Conservation (phyloP, 2,113 vertebrate species). For the Pterocles gutturalis region DNA sequence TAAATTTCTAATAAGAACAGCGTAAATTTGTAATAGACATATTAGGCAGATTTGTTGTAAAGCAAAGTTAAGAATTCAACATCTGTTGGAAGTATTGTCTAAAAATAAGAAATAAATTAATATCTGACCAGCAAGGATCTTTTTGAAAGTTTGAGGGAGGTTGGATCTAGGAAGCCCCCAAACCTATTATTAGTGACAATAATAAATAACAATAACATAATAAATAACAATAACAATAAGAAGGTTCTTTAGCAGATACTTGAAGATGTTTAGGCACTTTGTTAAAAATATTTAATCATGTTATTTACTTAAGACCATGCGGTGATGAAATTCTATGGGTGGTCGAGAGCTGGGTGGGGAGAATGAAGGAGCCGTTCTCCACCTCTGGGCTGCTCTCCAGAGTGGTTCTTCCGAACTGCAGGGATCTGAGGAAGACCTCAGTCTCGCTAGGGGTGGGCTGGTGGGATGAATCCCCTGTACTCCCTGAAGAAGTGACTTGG, state of each 20-base stretch:
- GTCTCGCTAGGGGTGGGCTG: background rate
- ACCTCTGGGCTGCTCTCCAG: no score
- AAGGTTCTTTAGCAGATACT: background rate
- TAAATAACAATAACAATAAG: background rate
- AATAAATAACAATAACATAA: background rate
- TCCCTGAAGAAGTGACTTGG: background rate
- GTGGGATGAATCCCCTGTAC: background rate
- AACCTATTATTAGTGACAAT: background rate
- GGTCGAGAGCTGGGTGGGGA: background rate
- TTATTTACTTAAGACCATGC: background rate
- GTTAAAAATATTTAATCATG: background rate
- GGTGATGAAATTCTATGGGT: background rate
- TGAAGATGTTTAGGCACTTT: background rate
- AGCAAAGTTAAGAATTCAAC: background rate
- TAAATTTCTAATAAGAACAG: no score
- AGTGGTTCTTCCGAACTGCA: background rate
- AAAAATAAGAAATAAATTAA: background rate
- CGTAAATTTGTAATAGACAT: background rate
- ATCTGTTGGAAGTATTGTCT: background rate
- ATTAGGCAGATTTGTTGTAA: no score
- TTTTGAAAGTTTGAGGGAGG: background rate
- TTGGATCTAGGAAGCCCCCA: background rate
- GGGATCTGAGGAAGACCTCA: background rate
- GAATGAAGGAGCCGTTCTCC: background rate
- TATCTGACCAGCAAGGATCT: background rate